Base-by-base conservation (phyloP, 2,888 invertebrate genomes). In the Tetrapedia diversipes region DNA sequence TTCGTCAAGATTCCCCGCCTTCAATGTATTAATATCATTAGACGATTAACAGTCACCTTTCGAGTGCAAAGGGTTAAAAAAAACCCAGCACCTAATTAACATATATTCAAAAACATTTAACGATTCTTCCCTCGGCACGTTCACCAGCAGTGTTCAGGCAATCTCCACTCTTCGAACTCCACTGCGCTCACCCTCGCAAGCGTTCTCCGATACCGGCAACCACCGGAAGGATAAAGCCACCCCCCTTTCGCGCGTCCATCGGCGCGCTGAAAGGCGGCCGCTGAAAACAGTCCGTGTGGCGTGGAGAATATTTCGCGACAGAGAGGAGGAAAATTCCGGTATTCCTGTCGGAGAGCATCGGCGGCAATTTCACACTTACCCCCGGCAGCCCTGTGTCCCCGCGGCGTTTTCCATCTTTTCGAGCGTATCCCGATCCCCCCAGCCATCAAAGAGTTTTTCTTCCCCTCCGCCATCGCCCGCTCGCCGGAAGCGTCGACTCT, bases 321-420 rank as follows among this genome's bases (percentile, higher is more conserved):
- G 32, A 22, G 41, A 45, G 19, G 54, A 68, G 56, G 72, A 66
- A 71, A 75, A 73, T 68, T 70, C 60, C 43, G 16, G 51, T 68
- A 59, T 77, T 60, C 59, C 43, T 59, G 69, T 61, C 27, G 27
- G 61, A 37, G 56, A 37, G 60, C 69, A 77, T 81, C 74, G 68
- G 72, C 72, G 86, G 86, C 88, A 87, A 88, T 89, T 89, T 89
- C 85, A 89, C 89, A 89, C 89, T 88, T 86, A 78, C 71, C 79
- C 71, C 80, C 82, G 67, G 71, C 61, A 16, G 39, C 47, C 14
- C 14, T 43, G 8, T 61, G 76, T 68, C 84, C 77, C 80, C 67
- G 75, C 75, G 78, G 83, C 54, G 80, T 85, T 85, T 86, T 68
- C 81, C 84, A 85, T 85, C 87, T 82, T 86, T 83, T 51, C 68